Base-by-base conservation (phyloP, 2,797 vertebrate species). In the Amniataba percoides region DNA sequence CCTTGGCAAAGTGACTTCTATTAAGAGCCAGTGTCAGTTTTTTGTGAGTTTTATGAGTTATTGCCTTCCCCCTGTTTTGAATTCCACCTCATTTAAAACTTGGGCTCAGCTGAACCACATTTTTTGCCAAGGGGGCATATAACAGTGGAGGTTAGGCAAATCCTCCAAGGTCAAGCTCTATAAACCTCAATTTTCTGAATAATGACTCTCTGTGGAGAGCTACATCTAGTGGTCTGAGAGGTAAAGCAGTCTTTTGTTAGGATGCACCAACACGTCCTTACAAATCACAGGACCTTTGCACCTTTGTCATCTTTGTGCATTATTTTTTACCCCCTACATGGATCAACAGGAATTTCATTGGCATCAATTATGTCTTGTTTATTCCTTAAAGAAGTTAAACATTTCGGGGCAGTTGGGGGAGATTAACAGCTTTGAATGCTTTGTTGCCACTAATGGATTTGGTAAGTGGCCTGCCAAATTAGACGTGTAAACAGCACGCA, bases 381-480 rank as follows among this genome's bases (percentile, higher is more conserved):
- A 40, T 39, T 1, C 15, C 59, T 23, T 25, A 16, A 48, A 53
- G 16, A 73, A 57, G 18, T 78, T 46, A 55, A 71, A 80, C 61
- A 74, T 66, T 72, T 71, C 23, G 34, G 31, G 63, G 56, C 58
- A 74, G 31, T 52, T 77, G 67, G 52, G 73, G 49, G 40, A 46
- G 48, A 87, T 89, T 69, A 81, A 53, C 69, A 77, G 76, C 71
- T 86, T 82, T 69, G 21, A 56, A 48, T 85, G 55, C 65, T 84
- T 82, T 59, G 53, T 80, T 76, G 46, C 63, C 21, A n/a, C 74
- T 83, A 84, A 83, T 85, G 71, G 76, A 81, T 87, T 67, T 63
- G 49, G 65, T 72, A 56, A 71, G 55, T 43, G 16, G 25, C 23
- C 55, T 79, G 83, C 49, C 76, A 89, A 82, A 82, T 87, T 65